phyloP scores from a whole-genome alignment of 2,113 vertebrate genomes.

The Pipra filicauda region DNA sequence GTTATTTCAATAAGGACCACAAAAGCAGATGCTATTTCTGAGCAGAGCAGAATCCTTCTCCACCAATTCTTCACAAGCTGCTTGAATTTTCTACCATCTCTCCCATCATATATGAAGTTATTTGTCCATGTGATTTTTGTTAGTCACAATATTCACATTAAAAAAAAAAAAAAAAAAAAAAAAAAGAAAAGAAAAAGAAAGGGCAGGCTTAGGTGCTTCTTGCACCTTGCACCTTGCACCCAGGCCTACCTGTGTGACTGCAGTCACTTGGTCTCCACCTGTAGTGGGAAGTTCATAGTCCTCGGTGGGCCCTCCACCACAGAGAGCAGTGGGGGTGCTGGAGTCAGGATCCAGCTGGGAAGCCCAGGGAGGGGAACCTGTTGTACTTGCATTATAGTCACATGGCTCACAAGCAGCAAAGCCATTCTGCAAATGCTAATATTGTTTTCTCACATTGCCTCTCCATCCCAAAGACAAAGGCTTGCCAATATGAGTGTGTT shows the following conservation, averaged over 20 bases:
- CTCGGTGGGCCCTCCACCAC: background rate
- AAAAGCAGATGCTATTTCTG: background rate
- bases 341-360: background rate
- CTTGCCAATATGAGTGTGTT: background rate
- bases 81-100: background rate
- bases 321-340: background rate
- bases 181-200: background rate
- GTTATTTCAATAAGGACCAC: background rate
- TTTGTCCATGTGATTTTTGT: background rate
- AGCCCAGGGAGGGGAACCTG: background rate
- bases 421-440: background rate
- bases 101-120: background rate
- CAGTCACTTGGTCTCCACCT: background rate
- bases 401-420: background rate
- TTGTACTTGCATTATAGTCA: fast-evolving
- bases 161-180: background rate
- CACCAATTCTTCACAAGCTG: background rate
- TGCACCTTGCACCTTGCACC: background rate
- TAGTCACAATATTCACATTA: background rate
- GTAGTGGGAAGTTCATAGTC: background rate
- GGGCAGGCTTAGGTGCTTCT: background rate
- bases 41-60: background rate
- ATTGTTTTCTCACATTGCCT: background rate
- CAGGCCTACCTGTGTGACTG: background rate
- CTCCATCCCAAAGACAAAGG: background rate